phyloP scores from a whole-genome alignment of 2,797 vertebrate genomes.

The Onychomys leucogaster region DNA sequence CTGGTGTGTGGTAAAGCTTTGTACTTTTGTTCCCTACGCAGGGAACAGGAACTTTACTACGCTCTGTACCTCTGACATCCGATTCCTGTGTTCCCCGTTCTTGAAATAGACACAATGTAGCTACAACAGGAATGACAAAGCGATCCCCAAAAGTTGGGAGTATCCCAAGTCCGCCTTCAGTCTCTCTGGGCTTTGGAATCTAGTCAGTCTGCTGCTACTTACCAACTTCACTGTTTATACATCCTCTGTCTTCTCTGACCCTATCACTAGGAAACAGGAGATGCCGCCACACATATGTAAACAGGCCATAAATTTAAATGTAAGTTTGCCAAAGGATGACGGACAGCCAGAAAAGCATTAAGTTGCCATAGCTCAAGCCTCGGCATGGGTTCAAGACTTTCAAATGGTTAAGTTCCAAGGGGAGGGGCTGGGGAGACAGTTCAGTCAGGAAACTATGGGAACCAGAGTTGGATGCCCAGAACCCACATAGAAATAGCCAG shows the following conservation, averaged over 20 bases:
- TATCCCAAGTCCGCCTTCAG: neutral
- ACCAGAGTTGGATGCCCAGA: neutral
- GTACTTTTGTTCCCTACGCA: neutral
- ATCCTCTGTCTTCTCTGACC: neutral
- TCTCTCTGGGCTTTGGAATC: constrained; percentile 2
- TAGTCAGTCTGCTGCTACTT: neutral
- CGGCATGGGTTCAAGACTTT: no score
- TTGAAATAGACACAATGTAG: neutral
- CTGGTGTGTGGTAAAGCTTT: neutral
- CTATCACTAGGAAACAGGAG: neutral
- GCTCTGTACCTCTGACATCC: neutral
- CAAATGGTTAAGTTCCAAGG: no score
- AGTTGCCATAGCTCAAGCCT: neutral
- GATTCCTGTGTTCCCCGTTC: neutral
- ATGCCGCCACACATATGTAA: neutral
- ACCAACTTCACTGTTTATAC: neutral
- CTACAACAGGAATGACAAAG: neutral
- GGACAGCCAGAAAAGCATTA: neutral
- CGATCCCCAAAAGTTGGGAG: neutral
- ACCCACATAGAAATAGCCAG: neutral
- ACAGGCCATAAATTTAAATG: neutral
- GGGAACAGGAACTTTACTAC: neutral
- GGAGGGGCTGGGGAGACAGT: no score
- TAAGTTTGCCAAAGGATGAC: neutral
- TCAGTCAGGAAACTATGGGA: neutral